Conservation (phyloP, 1,140 invertebrate species). For the Medauroidea extradentata region DNA sequence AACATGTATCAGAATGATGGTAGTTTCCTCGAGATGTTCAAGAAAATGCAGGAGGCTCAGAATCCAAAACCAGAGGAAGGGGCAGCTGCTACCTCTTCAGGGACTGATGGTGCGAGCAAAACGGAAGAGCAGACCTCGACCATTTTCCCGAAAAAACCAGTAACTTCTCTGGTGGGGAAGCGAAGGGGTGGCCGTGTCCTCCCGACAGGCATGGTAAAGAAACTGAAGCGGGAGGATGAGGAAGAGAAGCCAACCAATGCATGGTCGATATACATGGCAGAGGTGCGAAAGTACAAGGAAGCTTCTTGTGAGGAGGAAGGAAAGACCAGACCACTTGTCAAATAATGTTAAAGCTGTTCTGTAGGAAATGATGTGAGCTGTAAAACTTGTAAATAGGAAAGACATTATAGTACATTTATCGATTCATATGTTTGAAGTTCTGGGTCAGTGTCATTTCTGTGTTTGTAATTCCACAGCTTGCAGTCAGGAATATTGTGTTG, state of each 20-base stretch:
- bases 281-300: constrained; percentile 88
- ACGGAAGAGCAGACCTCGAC: not conserved
- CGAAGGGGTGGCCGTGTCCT: constrained; percentile 78
- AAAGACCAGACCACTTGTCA: constrained; percentile 85
- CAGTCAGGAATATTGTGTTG: too few relatives aligned
- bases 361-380: too few relatives aligned
- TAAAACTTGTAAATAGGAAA: too few relatives aligned
- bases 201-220: constrained; percentile 86
- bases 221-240: constrained; percentile 62
- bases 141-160: not conserved
- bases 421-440: too few relatives aligned
- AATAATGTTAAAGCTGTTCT: constrained; percentile 51
- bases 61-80: constrained; percentile 23
- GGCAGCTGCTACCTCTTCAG: constrained; percentile 30
- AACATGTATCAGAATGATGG: constrained; percentile 79
- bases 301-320: constrained; percentile 84
- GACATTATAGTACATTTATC: too few relatives aligned
- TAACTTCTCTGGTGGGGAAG: constrained; percentile 65
- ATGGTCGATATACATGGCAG: constrained; percentile 87
- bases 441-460: too few relatives aligned
- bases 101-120: not conserved
- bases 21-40: constrained; percentile 84
- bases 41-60: constrained; percentile 71
- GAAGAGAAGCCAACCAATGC: constrained; percentile 71
- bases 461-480: too few relatives aligned